Percentiles rank a stretch among this genome's conserved stretches.
Evolutionary conservation across 64 coral and sea anemone species (phyloP).

Genomic region (Dendronephthya gigantea): DNA sequence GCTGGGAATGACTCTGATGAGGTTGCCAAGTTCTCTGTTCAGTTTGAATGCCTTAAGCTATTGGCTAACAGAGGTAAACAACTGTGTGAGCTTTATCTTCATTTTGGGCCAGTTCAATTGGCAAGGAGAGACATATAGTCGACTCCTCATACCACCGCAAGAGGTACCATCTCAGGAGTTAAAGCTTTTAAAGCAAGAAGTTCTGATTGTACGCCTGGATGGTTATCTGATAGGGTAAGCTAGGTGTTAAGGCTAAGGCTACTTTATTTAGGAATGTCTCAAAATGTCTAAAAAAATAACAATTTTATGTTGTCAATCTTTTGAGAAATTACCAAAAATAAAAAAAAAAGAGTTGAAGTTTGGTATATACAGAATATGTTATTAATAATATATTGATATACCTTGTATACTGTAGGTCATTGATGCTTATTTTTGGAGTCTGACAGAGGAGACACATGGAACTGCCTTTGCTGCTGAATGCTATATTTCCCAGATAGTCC

Average conservation of each 20-base stretch:
- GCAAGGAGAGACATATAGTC: neutral
- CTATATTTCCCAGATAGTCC: neutral
- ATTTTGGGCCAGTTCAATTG: neutral
- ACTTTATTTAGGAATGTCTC: neutral
- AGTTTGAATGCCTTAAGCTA: neutral
- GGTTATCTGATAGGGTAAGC: neutral
- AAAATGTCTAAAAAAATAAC: too few species aligned
- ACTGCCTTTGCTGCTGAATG: neutral
- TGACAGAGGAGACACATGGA: neutral
- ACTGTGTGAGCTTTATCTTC: neutral
- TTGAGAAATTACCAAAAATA: neutral
- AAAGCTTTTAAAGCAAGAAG: neutral
- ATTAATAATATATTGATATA: neutral
- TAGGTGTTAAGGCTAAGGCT: neutral
- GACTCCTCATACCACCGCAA: neutral
- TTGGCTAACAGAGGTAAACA: neutral
- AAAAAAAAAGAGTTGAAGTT: too few species aligned
- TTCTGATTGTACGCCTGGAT: too few species aligned
- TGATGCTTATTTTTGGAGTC: conserved; percentile 2
- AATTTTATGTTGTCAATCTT: neutral
- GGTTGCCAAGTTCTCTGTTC: neutral
- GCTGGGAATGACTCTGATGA: too few species aligned
- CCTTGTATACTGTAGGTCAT: neutral
- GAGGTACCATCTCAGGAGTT: neutral
- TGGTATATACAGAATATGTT: neutral